These are phyloP conservation scores for Pyrocephalus nanus DNA, from an alignment of 2,797 vertebrate species.

Conservation along the genomic window DNA sequence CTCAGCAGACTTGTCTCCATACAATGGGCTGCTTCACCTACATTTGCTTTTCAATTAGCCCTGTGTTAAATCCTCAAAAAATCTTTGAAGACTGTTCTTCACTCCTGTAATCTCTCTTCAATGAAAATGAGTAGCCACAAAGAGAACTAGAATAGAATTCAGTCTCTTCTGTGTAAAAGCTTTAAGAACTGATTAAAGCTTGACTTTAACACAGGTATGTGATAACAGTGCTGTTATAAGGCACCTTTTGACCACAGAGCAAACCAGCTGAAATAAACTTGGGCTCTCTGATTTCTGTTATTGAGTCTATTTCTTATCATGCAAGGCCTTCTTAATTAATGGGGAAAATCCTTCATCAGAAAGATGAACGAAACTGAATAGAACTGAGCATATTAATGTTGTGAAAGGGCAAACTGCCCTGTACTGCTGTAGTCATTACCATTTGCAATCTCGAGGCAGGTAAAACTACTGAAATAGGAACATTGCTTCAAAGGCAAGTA, in stretches of 20 bases:
- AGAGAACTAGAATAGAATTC: neutral
- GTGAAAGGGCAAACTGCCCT: neutral
- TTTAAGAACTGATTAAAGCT: neutral
- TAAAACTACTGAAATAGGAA: neutral
- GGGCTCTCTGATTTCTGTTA: neutral
- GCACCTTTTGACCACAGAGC: neutral
- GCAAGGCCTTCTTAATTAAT: conserved; percentile 1
- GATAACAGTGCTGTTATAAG: neutral
- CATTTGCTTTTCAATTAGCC: neutral
- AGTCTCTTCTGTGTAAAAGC: neutral
- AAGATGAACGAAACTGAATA: neutral
- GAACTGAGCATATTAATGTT: neutral
- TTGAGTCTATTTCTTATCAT: neutral
- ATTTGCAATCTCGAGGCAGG: neutral
- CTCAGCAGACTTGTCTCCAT: neutral
- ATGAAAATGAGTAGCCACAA: neutral
- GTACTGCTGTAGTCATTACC: neutral
- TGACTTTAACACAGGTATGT: neutral
- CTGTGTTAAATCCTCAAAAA: neutral
- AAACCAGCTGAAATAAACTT: neutral
- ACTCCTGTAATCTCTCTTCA: neutral
- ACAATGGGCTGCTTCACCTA: neutral
- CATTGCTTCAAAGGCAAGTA: neutral
- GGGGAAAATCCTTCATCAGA: neutral
- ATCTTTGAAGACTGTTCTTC: neutral